Conservation (phyloP, 2,113 vertebrate species). For the Pampusana beccarii region DNA sequence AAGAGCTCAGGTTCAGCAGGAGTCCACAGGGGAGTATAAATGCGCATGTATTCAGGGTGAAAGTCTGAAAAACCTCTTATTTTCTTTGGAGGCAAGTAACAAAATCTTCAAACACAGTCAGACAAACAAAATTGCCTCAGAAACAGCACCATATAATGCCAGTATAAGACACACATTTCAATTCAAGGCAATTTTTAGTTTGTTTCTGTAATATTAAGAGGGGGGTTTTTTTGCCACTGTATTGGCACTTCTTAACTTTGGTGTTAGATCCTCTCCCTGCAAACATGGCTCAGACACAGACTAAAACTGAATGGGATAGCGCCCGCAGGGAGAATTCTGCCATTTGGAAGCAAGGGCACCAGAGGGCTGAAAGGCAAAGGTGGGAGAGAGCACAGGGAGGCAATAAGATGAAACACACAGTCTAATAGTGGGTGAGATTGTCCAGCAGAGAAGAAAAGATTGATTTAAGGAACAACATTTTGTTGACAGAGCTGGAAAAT, state of each 20-base stretch:
- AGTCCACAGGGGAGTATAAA: not conserved
- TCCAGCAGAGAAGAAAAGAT: not conserved
- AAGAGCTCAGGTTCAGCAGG: not conserved
- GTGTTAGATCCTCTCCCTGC: not conserved
- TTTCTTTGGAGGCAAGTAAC: not conserved
- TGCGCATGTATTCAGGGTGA: not conserved
- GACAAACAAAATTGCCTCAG: not conserved
- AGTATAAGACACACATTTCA: not conserved
- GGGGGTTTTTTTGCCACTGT: not conserved
- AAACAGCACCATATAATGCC: not conserved
- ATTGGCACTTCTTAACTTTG: not conserved
- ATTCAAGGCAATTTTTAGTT: not conserved
- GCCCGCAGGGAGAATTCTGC: not conserved
- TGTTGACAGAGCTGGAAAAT: not conserved
- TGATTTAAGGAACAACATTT: not conserved
- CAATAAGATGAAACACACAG: not conserved
- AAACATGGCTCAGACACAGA: not conserved
- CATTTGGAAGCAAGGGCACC: not conserved
- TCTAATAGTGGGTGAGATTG: not conserved
- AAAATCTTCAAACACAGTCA: not conserved
- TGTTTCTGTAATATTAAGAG: not conserved
- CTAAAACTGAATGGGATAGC: not conserved
- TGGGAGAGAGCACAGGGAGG: not conserved
- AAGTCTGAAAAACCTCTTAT: not conserved
- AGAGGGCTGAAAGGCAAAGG: rapidly evolving